Percentiles rank a stretch among this genome's conserved stretches.
phyloP scores from a whole-genome alignment of 2,113 vertebrate genomes.

The Pangasianodon hypophthalmus region DNA sequence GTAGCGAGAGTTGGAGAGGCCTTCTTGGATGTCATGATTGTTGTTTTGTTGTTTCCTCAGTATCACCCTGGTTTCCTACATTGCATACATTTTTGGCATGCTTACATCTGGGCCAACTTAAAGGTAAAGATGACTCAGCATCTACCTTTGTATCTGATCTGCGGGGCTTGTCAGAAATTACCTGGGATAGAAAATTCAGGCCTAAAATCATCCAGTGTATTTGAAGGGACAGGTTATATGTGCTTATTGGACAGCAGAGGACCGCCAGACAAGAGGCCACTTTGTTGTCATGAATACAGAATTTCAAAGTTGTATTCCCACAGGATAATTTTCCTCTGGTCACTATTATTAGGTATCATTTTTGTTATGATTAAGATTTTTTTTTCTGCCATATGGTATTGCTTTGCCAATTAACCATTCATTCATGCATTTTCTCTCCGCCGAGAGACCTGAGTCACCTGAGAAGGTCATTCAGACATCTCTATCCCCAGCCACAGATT shows the following conservation, averaged over 20 bases:
- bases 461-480: slow-evolving; percentile 19
- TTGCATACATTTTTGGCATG: not conserved
- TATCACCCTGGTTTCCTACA: not conserved
- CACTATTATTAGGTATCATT: slow-evolving; percentile 30
- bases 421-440: slow-evolving; percentile 21
- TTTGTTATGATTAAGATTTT: slow-evolving; percentile 32
- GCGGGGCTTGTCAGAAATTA: not conserved
- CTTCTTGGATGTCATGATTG: not conserved
- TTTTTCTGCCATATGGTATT: slow-evolving; percentile 31
- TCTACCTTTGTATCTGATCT: not conserved
- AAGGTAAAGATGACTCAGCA: not conserved
- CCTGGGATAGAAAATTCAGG: not conserved
- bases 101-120: not conserved
- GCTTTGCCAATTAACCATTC: slow-evolving; percentile 32
- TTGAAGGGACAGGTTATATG: not conserved
- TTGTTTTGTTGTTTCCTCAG: not conserved
- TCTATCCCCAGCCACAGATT: not conserved
- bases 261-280: not conserved
- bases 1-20: not conserved
- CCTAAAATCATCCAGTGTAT: not conserved
- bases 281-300: slow-evolving; percentile 7
- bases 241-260: not conserved
- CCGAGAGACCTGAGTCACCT: not conserved
- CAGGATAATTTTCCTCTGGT: slow-evolving; percentile 25
- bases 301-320: slow-evolving; percentile 36